phyloP scores from a whole-genome alignment of 2,797 vertebrate species.

The Esox masquinongy region DNA sequence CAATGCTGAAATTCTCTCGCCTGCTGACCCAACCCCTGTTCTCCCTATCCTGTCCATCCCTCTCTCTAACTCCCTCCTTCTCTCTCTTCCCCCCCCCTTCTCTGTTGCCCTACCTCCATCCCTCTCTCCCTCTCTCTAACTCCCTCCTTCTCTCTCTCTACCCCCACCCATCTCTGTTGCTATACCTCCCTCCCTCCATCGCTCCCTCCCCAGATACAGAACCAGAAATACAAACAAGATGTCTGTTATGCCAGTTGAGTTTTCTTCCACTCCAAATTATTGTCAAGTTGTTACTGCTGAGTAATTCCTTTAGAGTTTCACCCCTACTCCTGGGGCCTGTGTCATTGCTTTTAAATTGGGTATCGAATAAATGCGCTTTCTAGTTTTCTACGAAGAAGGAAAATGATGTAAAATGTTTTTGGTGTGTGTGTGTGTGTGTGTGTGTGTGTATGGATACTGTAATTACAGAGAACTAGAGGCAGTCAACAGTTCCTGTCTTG shows the following conservation, averaged over 20 bases:
- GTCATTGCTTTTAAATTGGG: slow-evolving; percentile 11
- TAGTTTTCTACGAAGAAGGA: background rate
- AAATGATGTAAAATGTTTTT: background rate
- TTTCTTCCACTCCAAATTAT: slow-evolving; percentile 4
- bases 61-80: background rate
- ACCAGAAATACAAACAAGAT: background rate
- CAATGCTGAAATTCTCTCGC: background rate
- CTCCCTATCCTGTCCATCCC: background rate
- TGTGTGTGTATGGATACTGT: background rate
- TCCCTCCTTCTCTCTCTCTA: background rate
- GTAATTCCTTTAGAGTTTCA: background rate
- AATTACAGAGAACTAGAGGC: slow-evolving; percentile 3
- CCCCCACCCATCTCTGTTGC: background rate
- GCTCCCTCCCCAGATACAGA: background rate
- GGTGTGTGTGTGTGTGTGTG: slow-evolving; percentile 1
- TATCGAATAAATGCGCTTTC: background rate
- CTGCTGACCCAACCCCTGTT: slow-evolving; percentile 40
- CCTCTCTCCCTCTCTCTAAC: too few species aligned
- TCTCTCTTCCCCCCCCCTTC: background rate
- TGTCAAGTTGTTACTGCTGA: background rate
- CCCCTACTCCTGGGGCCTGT: slow-evolving; percentile 2
- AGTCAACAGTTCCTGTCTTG: slow-evolving; percentile 6
- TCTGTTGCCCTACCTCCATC: background rate
- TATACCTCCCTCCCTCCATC: background rate
- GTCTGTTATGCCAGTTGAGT: slow-evolving; percentile 8